Base-by-base conservation (phyloP, 2,888 invertebrate species). In the Nephrotoma guestfalica region DNA sequence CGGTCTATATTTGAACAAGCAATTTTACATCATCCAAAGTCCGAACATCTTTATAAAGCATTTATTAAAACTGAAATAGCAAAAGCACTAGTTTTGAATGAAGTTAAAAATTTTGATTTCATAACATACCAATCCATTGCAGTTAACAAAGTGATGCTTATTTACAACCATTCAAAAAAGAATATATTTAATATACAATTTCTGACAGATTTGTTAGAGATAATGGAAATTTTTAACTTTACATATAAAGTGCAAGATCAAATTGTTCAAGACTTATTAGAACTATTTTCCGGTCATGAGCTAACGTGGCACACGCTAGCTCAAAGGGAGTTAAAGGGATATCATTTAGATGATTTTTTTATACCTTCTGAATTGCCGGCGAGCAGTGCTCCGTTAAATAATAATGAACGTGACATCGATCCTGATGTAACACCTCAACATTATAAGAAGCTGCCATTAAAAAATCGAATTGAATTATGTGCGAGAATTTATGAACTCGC, bases 301-400 rank as follows among this genome's bases (percentile, higher is more conserved):
- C 88, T 92, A n/a, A 92, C 93, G 45, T 94, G 94, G 94, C 93
- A 94, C 88, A 92, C 92, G 6, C 90, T 94, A 89, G 94, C 94
- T 0, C 92, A 93, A 88, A 91, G 94, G 1, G 94, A 94, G 89
- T 89, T 93, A 15, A 92, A 92, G 88, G 94, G 93, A 6, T 89
- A 88, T 13, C 89, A 89, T 86, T 88, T 90, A 86, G 88, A 88
- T 0, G 90, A 90, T 86, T 88, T 90, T 7, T 41, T 40, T 41
- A 83, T 84, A 43, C 1, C 30, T 2, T 30, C 30, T 30, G 30
- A 30, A 30, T 30, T 30, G 30, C 30, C 30, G 30, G 30, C 30
- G 30, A 30, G 30, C n/a, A n/a, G n/a, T n/a, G n/a, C n/a, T n/a
- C n/a, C n/a, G n/a, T n/a, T n/a, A n/a, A n/a, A n/a, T n/a, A n/a